Evolutionary conservation across 2,113 vertebrate species (phyloP), one percentile per base, ranked within the genome.

Genomic region (Amia ocellicauda): DNA sequence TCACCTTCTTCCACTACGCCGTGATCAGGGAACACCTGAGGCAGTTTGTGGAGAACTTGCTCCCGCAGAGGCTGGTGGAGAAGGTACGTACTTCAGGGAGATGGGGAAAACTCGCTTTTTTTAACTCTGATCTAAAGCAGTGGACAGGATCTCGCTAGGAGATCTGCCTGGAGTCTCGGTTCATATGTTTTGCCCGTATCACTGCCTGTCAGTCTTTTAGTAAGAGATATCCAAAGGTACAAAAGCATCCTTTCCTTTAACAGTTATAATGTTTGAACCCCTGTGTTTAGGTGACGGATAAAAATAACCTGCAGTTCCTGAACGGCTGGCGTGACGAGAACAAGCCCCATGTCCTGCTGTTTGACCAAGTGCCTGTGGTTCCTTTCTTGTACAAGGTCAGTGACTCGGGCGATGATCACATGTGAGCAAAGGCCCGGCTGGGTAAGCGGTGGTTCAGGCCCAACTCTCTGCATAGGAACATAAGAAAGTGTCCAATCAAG

Each of bases 1-100:
- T 95, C 53, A 91, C 94, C 13, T 97, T 96, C 85, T 99, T 98
- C 80, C 94, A 98, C 79, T 98, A 90, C 0, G 93, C 95, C 0
- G 92, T 99, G 0, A 55, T 91, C 9, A 91, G 84, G 16, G 94
- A 96, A 52, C 97, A 97, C 73, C 82, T 99, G 9, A 84, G 86
- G 36, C 93, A 95, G 1, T 99, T 99, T 9, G 90, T 98, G 42
- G 96, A 98, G 76, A 92, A 91, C 69, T 91, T 99, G 11, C 92
- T 99, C 23, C 94, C 97, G 0, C 93, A 90, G 66, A 93, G 92
- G 61, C 85, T 99, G 2, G 91, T 99, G 1, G 94, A 98, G 69
- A 91, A 92, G 90, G 97, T 97, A 42, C 2, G 29, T 49, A 11
- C 49, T 2, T 0, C 31, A 36, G 11, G 31, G 11, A 11, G 5